Base-by-base conservation (phyloP, 2,888 invertebrate genomes). In the Xestia ashworthii region DNA sequence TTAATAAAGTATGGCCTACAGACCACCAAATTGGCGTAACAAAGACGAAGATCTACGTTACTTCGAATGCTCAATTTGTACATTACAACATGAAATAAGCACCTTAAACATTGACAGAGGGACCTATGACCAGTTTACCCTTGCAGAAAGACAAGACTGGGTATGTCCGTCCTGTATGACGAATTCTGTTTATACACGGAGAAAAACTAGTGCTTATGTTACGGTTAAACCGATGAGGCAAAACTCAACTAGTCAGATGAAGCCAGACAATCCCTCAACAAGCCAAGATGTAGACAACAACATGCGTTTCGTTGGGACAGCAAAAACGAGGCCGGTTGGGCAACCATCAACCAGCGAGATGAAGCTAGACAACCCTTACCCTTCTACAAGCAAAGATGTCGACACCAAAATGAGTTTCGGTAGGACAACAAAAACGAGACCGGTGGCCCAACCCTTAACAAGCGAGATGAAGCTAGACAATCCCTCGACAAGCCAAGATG, bases 81-180 rank as follows among this genome's bases (percentile, higher is more conserved):
- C 76, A 14, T 76, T 48, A 75, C 25, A 44, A 62, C 50, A 44
- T 62, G 74, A 75, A n/a, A 76, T 74, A 75, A 76, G 41, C 12
- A 48, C 60, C 25, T 22, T 74, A 12, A 60, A 60, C 6, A 74
- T 74, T 32, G 48, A 58, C 25, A 60, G 4, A 14, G 38, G 60
- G 3, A 60, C 58, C 5, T 74, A 48, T 60, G 16, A 60, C 12
- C 48, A 58, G 25, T 75, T 60, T 44, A 75, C 58, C 25, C 22
- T 11, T 12, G 76, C 75, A 1, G 48, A 74, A 60, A 74, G 75
- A 62, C 38, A 8, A 41, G 22, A 60, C 8, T 75, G 48, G 74
- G 75, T 12, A 11, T 74, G 74, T 60, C 22, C 41, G 60, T 41
- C 25, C 16, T 75, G 74, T 44, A 16, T 41, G 22, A 14, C 8